Percentiles rank a stretch among this genome's conserved stretches.
Conservation (phyloP, 2,797 vertebrate genomes). For the Diplodus puntazzo region DNA sequence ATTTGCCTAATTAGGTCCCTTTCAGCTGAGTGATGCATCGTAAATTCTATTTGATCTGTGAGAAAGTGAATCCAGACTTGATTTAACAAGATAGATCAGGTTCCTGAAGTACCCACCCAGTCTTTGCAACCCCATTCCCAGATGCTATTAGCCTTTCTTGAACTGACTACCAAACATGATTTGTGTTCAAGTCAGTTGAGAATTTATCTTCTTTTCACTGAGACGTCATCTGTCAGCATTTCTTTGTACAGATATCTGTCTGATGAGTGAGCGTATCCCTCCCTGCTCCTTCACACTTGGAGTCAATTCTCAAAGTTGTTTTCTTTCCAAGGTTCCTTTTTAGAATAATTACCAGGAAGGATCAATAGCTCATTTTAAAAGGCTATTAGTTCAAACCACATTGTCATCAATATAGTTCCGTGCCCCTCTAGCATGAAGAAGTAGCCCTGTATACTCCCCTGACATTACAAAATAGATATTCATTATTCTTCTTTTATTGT, state of each 20-base stretch:
- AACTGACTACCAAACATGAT: conserved; percentile 19
- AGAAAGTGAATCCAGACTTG: conserved; percentile 12
- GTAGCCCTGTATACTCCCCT: conserved; percentile 33
- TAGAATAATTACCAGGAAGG: conserved; percentile 62
- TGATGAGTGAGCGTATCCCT: conserved; percentile 3
- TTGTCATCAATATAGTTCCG: conserved; percentile 67
- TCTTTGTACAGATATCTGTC: conserved; percentile 11
- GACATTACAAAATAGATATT: conserved; percentile 64
- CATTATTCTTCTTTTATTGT: conserved; percentile 44
- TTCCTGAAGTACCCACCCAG: conserved; percentile 22
- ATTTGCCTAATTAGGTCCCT: not conserved
- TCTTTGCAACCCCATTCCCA: conserved; percentile 25
- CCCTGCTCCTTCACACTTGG: conserved; percentile 13
- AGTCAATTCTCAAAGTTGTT: conserved; percentile 56
- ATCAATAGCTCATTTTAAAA: conserved; percentile 80
- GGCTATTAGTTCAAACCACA: conserved; percentile 67
- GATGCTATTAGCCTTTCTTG: conserved; percentile 19
- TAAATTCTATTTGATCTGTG: conserved; percentile 10
- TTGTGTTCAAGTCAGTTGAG: conserved; percentile 29
- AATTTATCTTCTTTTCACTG: conserved; percentile 13
- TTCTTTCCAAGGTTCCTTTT: conserved; percentile 55
- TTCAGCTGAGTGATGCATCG: conserved; percentile 2
- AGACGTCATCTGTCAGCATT: not conserved
- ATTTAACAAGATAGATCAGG: conserved; percentile 19
- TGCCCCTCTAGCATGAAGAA: conserved; percentile 41